phyloP scores from a whole-genome alignment of 1,140 invertebrate genomes.

The Potamilus streckersoni region DNA sequence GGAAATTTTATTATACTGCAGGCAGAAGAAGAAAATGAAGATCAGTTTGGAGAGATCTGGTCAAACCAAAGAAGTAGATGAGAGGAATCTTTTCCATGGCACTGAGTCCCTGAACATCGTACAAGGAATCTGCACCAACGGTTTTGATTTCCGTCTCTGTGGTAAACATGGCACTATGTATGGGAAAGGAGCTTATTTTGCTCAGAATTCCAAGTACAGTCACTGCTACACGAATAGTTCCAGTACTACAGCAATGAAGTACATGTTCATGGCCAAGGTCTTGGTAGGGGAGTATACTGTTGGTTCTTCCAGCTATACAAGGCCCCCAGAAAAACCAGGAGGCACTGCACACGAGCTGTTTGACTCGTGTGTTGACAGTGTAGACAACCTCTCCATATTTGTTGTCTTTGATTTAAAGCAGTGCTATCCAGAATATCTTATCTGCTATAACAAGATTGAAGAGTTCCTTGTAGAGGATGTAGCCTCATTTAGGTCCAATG shows the following conservation, averaged over 20 bases:
- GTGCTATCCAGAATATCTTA: constrained; percentile 59
- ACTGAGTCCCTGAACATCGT: constrained; percentile 39
- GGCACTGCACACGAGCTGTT: constrained; percentile 41
- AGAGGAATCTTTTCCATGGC: constrained; percentile 49
- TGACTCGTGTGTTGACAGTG: constrained; percentile 58
- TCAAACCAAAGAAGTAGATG: constrained; percentile 18
- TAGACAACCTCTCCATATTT: constrained; percentile 49
- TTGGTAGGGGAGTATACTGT: constrained; percentile 48
- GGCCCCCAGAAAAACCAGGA: constrained; percentile 43
- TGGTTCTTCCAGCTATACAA: constrained; percentile 39
- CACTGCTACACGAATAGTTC: constrained; percentile 39
- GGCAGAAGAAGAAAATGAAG: constrained; percentile 39
- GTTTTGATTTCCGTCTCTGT: constrained; percentile 49
- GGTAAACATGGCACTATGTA: constrained; percentile 49
- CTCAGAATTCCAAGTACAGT: constrained; percentile 45
- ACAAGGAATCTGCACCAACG: constrained; percentile 44
- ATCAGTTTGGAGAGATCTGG: constrained; percentile 26
- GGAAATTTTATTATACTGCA: constrained; percentile 5
- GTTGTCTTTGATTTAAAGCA: constrained; percentile 56
- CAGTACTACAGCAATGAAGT: constrained; percentile 7
- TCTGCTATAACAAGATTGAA: constrained; percentile 35
- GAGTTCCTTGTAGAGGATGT: background rate
- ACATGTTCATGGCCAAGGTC: constrained; percentile 54
- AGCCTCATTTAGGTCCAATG: too few relatives aligned
- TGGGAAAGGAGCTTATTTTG: constrained; percentile 61